Evolutionary conservation across 2,797 vertebrate species (phyloP).

Genomic region (Acestrorhynchus altus): DNA sequence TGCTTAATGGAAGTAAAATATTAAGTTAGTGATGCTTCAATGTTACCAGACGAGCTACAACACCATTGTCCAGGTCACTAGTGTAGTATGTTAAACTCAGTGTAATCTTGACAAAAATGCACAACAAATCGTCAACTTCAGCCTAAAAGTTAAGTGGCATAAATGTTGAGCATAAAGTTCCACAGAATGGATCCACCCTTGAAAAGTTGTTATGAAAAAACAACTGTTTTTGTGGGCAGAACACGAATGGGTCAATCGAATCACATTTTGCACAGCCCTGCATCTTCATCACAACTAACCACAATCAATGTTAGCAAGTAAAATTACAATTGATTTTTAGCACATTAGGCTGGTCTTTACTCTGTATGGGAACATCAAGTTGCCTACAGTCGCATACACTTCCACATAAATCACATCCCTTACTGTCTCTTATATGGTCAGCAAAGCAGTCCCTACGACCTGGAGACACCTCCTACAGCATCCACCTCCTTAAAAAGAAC

Average conservation of each 20-base stretch:
- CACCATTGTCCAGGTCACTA: no score
- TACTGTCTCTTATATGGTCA: constrained; percentile 64
- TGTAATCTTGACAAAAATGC: no score
- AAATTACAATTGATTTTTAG: constrained; percentile 25
- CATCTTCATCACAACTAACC: constrained; percentile 38
- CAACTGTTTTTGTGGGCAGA: background rate
- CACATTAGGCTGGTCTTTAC: constrained; percentile 28
- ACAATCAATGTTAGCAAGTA: constrained; percentile 12
- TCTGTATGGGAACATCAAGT: background rate
- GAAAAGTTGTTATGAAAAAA: background rate
- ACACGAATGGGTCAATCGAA: background rate
- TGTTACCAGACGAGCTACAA: no score
- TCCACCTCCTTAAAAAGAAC: constrained; percentile 60
- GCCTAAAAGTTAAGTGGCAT: background rate
- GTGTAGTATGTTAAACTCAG: no score
- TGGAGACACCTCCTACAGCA: constrained; percentile 30
- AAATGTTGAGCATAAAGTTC: background rate
- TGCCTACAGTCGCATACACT: constrained; percentile 13
- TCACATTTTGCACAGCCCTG: constrained; percentile 9
- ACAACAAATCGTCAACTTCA: no score
- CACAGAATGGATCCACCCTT: background rate
- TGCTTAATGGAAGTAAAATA: no score
- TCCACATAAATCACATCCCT: constrained; percentile 7
- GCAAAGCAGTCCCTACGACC: constrained; percentile 45
- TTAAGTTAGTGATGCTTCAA: no score